Percentiles rank a stretch among this genome's conserved stretches.
Evolutionary conservation across 2,113 vertebrate species (phyloP).

Genomic region (Apteryx mantelli): DNA sequence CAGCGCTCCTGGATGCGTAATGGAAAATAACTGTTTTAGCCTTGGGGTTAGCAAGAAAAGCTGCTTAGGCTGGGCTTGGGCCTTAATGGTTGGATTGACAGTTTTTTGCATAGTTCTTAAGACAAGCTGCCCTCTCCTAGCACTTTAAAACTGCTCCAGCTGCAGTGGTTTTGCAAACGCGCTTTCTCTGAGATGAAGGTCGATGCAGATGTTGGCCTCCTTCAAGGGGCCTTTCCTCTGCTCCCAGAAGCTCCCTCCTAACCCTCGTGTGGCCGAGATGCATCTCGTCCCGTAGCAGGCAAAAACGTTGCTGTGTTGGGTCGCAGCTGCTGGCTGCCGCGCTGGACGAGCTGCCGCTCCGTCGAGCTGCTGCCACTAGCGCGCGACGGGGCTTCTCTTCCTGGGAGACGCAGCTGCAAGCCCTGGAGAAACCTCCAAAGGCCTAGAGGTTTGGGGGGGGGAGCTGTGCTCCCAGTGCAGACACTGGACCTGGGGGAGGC

Average conservation of each 20-base stretch:
- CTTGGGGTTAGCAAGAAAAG: not conserved
- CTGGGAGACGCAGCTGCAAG: not conserved
- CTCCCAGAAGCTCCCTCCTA: not conserved
- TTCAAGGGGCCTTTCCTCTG: not conserved
- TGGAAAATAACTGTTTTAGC: not conserved
- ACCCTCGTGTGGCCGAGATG: rapidly evolving
- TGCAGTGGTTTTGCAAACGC: not conserved
- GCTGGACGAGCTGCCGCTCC: rapidly evolving
- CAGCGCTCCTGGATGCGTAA: not conserved
- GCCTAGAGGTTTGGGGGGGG: not conserved
- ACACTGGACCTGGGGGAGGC: not conserved
- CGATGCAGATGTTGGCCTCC: not conserved
- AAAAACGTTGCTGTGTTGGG: not conserved
- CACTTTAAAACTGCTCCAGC: not conserved
- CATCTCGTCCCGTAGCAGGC: not conserved
- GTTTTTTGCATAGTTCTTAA: not conserved
- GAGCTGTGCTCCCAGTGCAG: not conserved
- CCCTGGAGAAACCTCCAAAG: not conserved
- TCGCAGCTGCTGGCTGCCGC: not conserved
- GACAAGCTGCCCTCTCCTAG: not conserved
- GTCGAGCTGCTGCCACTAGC: not conserved
- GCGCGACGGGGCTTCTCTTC: not conserved
- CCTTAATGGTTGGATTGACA: not conserved
- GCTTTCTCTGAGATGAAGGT: not conserved
- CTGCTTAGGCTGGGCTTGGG: not conserved